Evolutionary conservation across 2,797 vertebrate genomes (phyloP).

Genomic region (Lepus oiostolus): DNA sequence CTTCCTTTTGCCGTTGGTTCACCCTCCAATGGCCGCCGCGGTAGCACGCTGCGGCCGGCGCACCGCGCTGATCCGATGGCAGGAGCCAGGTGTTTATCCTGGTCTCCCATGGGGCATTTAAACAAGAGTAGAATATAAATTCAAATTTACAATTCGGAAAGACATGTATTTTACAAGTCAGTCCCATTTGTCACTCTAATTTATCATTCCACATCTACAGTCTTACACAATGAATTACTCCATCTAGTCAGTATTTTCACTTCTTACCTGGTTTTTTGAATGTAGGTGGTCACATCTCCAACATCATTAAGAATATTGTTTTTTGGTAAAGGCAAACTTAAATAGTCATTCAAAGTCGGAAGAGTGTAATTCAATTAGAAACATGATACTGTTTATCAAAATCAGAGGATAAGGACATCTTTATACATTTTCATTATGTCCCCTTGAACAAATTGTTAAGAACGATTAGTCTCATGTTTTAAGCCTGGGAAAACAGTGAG

Average conservation of each 20-base stretch:
- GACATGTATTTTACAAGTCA: background rate
- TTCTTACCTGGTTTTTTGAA: slow-evolving; percentile 63
- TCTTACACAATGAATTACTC: background rate
- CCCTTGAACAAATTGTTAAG: slow-evolving; percentile 56
- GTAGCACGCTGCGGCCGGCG: too few relatives aligned
- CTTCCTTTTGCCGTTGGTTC: too few relatives aligned
- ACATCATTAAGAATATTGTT: slow-evolving; percentile 13
- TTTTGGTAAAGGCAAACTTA: slow-evolving; percentile 75
- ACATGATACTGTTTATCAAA: background rate
- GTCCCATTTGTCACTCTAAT: background rate
- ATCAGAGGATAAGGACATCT: slow-evolving; percentile 14
- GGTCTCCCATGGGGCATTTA: too few relatives aligned
- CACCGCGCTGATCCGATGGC: too few relatives aligned
- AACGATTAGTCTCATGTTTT: slow-evolving; percentile 55
- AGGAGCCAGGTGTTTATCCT: too few relatives aligned
- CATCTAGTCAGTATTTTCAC: background rate
- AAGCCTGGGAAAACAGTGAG: background rate
- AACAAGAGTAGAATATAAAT: background rate
- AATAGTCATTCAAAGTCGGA: slow-evolving; percentile 59
- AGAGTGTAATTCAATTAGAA: slow-evolving; percentile 74
- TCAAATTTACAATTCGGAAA: background rate
- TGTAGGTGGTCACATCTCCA: background rate
- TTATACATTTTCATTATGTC: slow-evolving; percentile 45
- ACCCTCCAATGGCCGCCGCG: too few relatives aligned
- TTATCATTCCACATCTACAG: background rate